Conservation (phyloP, 2,113 vertebrate genomes). For the Piprites chloris region DNA sequence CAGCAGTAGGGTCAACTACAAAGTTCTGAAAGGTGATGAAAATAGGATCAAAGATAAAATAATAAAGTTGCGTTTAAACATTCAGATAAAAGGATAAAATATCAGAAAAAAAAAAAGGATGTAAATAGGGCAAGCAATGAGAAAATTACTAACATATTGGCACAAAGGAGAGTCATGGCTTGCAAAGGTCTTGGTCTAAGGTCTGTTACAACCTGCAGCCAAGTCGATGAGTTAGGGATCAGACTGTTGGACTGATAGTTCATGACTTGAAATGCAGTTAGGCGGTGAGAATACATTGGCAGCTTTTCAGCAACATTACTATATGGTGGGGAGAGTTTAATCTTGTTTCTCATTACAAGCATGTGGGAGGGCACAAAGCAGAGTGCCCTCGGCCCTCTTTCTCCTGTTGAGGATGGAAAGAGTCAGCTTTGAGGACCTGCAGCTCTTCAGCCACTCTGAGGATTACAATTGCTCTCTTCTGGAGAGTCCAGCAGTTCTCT, state of each 20-base stretch:
- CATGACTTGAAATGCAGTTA: not conserved
- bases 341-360: not conserved
- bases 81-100: not conserved
- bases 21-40: not conserved
- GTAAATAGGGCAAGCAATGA: not conserved
- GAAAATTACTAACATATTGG: not conserved
- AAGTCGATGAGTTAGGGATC: not conserved
- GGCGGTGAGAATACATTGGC: not conserved
- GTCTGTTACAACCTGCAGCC: not conserved
- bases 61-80: not conserved
- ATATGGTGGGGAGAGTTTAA: not conserved
- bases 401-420: accelerated
- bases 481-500: not conserved
- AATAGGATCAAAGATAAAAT: not conserved
- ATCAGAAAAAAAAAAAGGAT: not conserved
- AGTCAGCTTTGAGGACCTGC: not conserved
- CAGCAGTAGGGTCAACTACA: not conserved
- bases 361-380: not conserved
- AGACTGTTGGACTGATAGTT: not conserved
- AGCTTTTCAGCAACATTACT: not conserved
- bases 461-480: not conserved
- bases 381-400: too few relatives aligned
- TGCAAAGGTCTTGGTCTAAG: not conserved
- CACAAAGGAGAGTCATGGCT: not conserved
- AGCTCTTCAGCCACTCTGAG: not conserved